Conservation (phyloP, 2,888 invertebrate genomes). For the Volucella inanis region DNA sequence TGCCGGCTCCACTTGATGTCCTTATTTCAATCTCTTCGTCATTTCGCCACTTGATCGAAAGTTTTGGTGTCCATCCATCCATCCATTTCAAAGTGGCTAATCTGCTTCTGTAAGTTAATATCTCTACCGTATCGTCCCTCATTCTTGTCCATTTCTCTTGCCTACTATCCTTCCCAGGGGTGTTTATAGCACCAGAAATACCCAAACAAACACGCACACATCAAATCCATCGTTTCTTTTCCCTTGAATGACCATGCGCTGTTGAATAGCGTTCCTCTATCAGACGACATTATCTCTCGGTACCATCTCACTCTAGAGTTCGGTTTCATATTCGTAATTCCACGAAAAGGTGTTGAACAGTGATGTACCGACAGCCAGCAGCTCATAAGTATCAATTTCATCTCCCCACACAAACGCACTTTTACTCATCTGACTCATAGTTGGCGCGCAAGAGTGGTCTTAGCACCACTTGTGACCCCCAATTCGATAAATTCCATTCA, state of each 20-base stretch:
- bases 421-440: neutral
- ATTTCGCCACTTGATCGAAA: constrained; percentile 49
- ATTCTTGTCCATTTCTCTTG: constrained; percentile 49
- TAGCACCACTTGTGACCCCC: constrained; percentile 21
- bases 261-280: constrained; percentile 56
- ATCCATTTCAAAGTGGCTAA: constrained; percentile 35
- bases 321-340: constrained; percentile 72
- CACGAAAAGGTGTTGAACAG: constrained; percentile 74
- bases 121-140: constrained; percentile 36
- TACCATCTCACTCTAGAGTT: constrained; percentile 69
- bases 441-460: constrained; percentile 4
- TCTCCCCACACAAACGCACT: neutral
- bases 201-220: constrained; percentile 41
- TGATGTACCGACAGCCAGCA: constrained; percentile 71
- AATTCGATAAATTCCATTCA: constrained; percentile 38
- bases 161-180: constrained; percentile 59
- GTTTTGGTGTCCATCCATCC: constrained; percentile 19
- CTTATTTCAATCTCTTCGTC: constrained; percentile 61
- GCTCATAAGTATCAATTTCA: constrained; percentile 68
- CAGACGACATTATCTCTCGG: constrained; percentile 37
- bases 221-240: constrained; percentile 44
- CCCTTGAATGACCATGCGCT: constrained; percentile 57
- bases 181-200: constrained; percentile 59
- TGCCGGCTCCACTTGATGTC: constrained; percentile 25
- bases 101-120: constrained; percentile 69